A percentile compares a stretch with the other conserved stretches of the same genome.
Evolutionary conservation across 1,140 invertebrate species (phyloP).

Genomic region (Caenorhabditis brenneri): DNA sequence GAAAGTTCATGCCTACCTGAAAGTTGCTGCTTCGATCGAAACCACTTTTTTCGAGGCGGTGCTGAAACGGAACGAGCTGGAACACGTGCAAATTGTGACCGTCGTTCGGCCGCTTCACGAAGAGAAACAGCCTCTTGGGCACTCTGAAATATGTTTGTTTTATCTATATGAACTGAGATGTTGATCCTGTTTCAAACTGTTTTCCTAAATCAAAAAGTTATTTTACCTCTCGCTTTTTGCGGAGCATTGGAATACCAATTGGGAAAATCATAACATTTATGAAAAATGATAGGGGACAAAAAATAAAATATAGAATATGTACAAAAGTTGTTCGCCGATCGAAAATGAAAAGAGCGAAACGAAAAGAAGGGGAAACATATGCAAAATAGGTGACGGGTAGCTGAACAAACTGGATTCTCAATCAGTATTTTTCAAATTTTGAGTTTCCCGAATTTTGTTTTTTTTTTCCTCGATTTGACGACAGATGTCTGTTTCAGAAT

Average conservation of each 20-base stretch:
- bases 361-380: not conserved
- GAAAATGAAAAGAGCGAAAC: constrained; percentile 19
- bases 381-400: constrained; percentile 25
- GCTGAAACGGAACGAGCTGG: constrained; percentile 4
- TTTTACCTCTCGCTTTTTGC: constrained; percentile 1
- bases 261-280: constrained; percentile 24
- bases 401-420: not conserved
- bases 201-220: not conserved
- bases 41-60: constrained; percentile 18
- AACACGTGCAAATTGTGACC: constrained; percentile 29
- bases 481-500: constrained; percentile 20
- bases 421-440: not conserved
- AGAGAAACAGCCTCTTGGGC: constrained; percentile 31
- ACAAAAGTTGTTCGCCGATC: constrained; percentile 26
- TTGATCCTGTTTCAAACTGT: no score
- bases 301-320: not conserved
- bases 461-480: no score
- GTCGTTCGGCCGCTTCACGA: constrained; percentile 15
- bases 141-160: not conserved
- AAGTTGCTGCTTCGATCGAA: constrained; percentile 4
- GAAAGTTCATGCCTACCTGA: not conserved
- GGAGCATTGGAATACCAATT: constrained; percentile 8
- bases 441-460: not conserved
- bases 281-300: not conserved
- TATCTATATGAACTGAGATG: not conserved